phyloP scores from a whole-genome alignment of 1,140 invertebrate genomes.

The Tetraneura akinire region DNA sequence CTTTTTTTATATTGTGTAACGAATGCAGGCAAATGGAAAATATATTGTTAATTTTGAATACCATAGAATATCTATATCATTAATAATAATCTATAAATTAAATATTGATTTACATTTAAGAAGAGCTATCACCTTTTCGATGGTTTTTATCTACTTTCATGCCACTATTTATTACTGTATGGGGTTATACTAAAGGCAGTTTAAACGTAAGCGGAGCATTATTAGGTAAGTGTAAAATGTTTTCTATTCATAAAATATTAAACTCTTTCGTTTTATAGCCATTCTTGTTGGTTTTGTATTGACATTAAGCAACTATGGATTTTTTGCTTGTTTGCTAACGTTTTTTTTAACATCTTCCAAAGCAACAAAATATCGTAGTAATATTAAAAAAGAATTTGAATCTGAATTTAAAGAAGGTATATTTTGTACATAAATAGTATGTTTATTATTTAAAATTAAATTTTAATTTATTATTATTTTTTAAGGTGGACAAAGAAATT shows the following conservation, averaged over 20 bases:
- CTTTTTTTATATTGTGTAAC: no score
- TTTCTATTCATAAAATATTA: slow-evolving; percentile 44
- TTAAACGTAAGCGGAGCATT: slow-evolving; percentile 71
- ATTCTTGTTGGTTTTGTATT: slow-evolving; percentile 77
- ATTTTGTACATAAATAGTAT: neutral
- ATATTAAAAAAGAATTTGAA: slow-evolving; percentile 75
- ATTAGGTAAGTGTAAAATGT: slow-evolving; percentile 62
- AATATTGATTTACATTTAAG: slow-evolving; percentile 59
- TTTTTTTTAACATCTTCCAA: slow-evolving; percentile 83
- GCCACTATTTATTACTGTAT: slow-evolving; percentile 68
- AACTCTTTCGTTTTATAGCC: slow-evolving; percentile 59
- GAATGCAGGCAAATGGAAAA: no score
- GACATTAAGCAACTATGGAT: slow-evolving; percentile 77
- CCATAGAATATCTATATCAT: no score
- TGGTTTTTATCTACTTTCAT: slow-evolving; percentile 72
- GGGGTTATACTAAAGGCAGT: slow-evolving; percentile 70
- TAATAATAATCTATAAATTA: neutral
- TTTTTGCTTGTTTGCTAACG: slow-evolving; percentile 70
- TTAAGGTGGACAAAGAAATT: slow-evolving; percentile 80
- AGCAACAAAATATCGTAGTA: slow-evolving; percentile 75
- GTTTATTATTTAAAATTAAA: slow-evolving; percentile 35
- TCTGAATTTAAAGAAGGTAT: slow-evolving; percentile 49
- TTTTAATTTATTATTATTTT: slow-evolving; percentile 46
- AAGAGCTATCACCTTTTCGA: slow-evolving; percentile 71
- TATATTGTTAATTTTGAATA: no score